Conservation (phyloP, 2,113 vertebrate species). For the Tychaedon coryphoeus region DNA sequence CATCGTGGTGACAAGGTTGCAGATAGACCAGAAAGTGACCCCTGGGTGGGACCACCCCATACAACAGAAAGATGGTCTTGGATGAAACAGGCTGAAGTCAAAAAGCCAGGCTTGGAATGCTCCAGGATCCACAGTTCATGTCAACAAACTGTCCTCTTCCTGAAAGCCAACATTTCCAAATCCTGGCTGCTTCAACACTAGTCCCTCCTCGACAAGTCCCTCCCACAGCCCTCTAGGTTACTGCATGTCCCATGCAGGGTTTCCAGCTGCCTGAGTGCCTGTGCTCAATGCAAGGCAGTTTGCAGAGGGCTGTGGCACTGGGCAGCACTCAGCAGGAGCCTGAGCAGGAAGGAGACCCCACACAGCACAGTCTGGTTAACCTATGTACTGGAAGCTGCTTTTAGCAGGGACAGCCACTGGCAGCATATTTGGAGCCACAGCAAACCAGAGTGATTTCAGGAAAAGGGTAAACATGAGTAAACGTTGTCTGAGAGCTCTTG, state of each 20-base stretch:
- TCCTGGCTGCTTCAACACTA: neutral
- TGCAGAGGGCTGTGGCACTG: neutral
- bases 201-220: neutral
- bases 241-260: neutral
- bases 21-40: neutral
- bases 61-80: neutral
- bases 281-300: neutral
- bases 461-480: neutral
- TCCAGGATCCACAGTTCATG: neutral
- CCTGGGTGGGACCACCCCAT: neutral
- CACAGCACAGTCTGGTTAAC: neutral
- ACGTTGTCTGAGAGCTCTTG: neutral
- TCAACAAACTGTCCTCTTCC: neutral
- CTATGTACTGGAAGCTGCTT: neutral
- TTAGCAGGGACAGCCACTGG: neutral
- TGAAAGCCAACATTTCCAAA: neutral
- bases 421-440: neutral
- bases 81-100: neutral
- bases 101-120: neutral
- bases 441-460: neutral
- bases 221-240: neutral
- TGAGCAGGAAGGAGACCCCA: neutral
- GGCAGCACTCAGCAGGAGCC: accelerated
- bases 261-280: neutral
- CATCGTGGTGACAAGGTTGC: neutral